Evolutionary conservation across 2,888 invertebrate species (phyloP), one percentile per base, ranked within the genome.

Genomic region (Pseudolycoriella hygida): DNA sequence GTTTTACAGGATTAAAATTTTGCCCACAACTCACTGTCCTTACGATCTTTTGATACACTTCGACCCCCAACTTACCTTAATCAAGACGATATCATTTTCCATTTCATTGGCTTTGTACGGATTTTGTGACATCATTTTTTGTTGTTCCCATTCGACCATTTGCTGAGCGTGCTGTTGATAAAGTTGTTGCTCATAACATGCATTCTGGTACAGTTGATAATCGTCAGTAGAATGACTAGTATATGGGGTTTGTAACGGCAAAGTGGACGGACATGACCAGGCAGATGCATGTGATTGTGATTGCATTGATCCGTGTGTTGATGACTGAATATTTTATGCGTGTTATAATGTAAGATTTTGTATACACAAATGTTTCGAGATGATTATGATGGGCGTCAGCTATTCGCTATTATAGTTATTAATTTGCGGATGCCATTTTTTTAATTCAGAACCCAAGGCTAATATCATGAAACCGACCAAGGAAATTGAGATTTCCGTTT

Each of bases 131-230:
- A 47, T 47, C 62, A 67, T 64, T 54, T 68, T 68, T 67, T 69
- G 69, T 61, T 66, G 67, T 65, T 69, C 67, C 59, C 70, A 69
- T 57, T 69, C 69, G 61, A 68, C 69, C 64, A 69, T 70, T 37
- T 45, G 45, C 46, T 52, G 51, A 37, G 69, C 69, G 64, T 69
- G 69, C 42, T 42, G 41, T 46, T 52, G 52, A 44, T 52, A 50
- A 19, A 43, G 46, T 43, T 50, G 49, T 25, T 25, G 25, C 12
- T 18, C 40, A 40, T 40, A 40, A 19, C 40, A 40, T 17, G 19
- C 19, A 40, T 40, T 40, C 40, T 40, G 40, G 15, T 40, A 40
- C 40, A 19, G 40, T 12, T 19, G 19, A 19, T 40, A 40, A 19
- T 40, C 40, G 17, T 40, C 40, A 17, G 19, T 11, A 17, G 38